Base-by-base conservation (phyloP, 2,113 vertebrate genomes). In the Sprattus sprattus region DNA sequence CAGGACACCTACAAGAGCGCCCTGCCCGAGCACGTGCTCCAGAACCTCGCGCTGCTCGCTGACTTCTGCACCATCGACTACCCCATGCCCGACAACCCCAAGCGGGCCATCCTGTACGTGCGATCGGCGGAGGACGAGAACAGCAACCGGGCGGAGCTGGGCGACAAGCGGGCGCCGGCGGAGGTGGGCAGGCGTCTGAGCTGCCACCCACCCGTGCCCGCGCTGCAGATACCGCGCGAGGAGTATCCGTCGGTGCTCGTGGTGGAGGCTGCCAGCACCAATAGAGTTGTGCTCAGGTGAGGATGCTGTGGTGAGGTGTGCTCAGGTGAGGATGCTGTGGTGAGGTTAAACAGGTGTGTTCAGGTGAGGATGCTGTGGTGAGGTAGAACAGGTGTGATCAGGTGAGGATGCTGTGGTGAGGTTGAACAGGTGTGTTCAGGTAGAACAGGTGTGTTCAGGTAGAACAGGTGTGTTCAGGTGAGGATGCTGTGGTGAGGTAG, bases 181-280 rank as follows among this genome's bases (percentile, higher is more conserved):
- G 92, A 93, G 83, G 81, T 88, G 45, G 91, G 88, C 50, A 90
- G 87, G 84, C 90, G 87, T 87, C 91, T 90, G 54, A 92, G 91
- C 64, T 89, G 86, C 81, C 39, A 95, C 47, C 88, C 88, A 0
- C 25, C 15, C 0, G 93, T 97, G 83, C 97, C 97, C 81, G 90
- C 96, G 28, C 93, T 99, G 82, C 87, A 94, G 13, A 94, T 98
- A 89, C 98, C 98, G 0, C 94, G 93, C 0, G 98, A 99, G 87
- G 95, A 96, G 75, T 97, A 97, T 78, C 97, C 98, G 0, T 98
- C 98, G 6, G 95, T 99, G 7, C 91, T 99, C 89, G 97, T 99
- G 87, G 93, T 99, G 86, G 97, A 99, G 90, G 91, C 97, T 54
- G 94, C 92, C 81, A 97, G 96, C 90, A 99, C 97, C 54, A 97